Evolutionary conservation across 2,888 invertebrate genomes (phyloP).

Genomic region (Athalia cordata): DNA sequence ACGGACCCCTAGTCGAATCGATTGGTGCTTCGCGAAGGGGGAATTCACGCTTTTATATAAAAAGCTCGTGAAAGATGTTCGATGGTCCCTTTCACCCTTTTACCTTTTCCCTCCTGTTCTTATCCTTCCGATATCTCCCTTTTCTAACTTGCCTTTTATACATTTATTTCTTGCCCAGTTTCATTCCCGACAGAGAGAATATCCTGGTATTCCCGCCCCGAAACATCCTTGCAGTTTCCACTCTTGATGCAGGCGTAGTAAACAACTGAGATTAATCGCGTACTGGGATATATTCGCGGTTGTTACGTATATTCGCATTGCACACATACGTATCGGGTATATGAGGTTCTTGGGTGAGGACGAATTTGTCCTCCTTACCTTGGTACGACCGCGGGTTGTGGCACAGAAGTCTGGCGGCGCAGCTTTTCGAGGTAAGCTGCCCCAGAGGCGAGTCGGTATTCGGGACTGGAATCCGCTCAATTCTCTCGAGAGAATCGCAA

Average conservation of each 20-base stretch:
- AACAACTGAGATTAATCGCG: constrained; percentile 34
- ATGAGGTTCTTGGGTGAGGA: neutral
- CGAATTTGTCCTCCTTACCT: constrained; percentile 35
- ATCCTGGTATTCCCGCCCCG: neutral
- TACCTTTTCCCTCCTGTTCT: constrained; percentile 21
- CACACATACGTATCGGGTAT: neutral
- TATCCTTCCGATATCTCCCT: constrained; percentile 25
- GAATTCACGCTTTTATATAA: constrained; percentile 2
- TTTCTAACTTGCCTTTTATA: neutral
- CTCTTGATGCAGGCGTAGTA: neutral
- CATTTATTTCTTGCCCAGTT: constrained; percentile 39
- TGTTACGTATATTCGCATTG: neutral
- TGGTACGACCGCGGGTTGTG: too few relatives aligned
- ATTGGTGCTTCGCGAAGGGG: too few relatives aligned
- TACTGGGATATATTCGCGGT: constrained; percentile 15
- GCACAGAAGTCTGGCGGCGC: too few relatives aligned
- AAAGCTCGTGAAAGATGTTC: constrained; percentile 22
- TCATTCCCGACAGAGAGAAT: neutral
- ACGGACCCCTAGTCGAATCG: too few relatives aligned
- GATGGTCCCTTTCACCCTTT: constrained; percentile 15
- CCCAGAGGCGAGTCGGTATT: constrained; percentile 25
- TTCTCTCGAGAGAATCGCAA: constrained; percentile 2
- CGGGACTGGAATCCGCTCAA: constrained; percentile 18
- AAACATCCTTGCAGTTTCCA: neutral
- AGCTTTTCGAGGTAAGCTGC: too few relatives aligned